Base-by-base conservation (phyloP, 2,797 vertebrate genomes). In the Loriculus beryllinus region DNA sequence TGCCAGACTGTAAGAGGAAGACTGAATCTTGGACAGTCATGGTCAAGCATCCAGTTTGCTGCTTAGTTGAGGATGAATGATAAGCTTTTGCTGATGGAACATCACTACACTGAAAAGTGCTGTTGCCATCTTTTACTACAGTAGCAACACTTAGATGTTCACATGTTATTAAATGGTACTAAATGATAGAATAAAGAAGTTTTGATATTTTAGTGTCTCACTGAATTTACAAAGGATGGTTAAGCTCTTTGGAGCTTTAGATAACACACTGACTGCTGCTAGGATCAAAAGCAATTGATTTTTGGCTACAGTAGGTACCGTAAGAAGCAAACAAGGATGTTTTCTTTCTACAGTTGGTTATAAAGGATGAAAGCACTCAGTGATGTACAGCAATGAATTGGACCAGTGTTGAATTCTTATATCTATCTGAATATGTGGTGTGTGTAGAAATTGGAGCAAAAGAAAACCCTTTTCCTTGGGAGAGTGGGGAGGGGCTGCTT, bases 271-370 rank as follows among this genome's bases (percentile, higher is more conserved):
- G 62, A 23, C 26, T 76, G 59, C 33, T 93, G 39, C 31, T 84
- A 35, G 64, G 65, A 92, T 94, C 82, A 90, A 80, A 64, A 79
- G 28, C 31, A 82, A 90, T 92, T 86, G 63, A 93, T 92, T 96
- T 92, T 84, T 94, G 89, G n/a, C 47, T 93, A 20, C 26, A 35
- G 25, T 17, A 74, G 67, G 29, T 88, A n/a, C 48, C 37, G 4
- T 77, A 74, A 79, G 64, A 91, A 40, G 49, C 37, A 92, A 92
- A 56, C 10, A 89, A 81, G 65, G 20, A 47, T 88, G 33, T 57
- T 83, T 86, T 84, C 67, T 63, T 88, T 63, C 85, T 76, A n/a
- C 45, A 65, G 10, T 63, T 76, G 5, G 3, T 83, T 82, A 60
- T 56, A 79, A 78, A 88, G 42, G 70, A 82, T 86, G 76, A 90